phyloP scores from a whole-genome alignment of 2,797 vertebrate species.

The Buceros bicornis region DNA sequence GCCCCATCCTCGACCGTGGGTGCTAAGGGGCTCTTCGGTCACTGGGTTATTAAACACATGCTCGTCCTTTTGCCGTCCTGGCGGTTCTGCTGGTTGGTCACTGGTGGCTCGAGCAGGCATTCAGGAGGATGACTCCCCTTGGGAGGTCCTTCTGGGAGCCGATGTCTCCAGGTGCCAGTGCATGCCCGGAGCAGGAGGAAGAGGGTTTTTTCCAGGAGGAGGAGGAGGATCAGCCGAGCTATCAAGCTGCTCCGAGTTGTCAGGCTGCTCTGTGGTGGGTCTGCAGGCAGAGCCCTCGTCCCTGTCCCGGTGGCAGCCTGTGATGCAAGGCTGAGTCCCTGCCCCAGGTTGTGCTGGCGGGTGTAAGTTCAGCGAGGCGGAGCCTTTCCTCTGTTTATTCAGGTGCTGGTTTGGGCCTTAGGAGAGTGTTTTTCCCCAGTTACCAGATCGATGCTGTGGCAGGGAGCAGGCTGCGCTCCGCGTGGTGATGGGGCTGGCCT shows the following conservation, averaged over 20 bases:
- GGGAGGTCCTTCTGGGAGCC: background rate
- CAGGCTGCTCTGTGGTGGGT: background rate
- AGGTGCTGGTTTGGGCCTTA: background rate
- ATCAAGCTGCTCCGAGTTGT: background rate
- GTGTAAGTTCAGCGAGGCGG: accelerated
- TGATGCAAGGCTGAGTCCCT: background rate
- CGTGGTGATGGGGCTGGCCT: background rate
- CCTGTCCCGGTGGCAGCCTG: background rate
- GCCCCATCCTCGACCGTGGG: background rate
- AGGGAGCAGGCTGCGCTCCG: background rate
- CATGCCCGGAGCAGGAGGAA: background rate
- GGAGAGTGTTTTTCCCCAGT: background rate
- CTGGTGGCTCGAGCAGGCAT: background rate
- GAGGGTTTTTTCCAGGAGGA: background rate
- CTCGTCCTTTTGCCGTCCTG: constrained; percentile 2
- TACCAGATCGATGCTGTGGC: accelerated
- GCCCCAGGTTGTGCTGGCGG: background rate
- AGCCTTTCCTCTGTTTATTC: background rate
- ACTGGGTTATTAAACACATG: constrained; percentile 22
- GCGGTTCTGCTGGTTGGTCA: background rate
- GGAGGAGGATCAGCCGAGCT: background rate
- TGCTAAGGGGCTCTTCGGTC: constrained; percentile 30
- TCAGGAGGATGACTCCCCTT: background rate
- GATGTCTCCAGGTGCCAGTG: accelerated
- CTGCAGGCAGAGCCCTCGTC: background rate